Conservation (phyloP, 2,888 invertebrate genomes). For the Ochropleura leucogaster region DNA sequence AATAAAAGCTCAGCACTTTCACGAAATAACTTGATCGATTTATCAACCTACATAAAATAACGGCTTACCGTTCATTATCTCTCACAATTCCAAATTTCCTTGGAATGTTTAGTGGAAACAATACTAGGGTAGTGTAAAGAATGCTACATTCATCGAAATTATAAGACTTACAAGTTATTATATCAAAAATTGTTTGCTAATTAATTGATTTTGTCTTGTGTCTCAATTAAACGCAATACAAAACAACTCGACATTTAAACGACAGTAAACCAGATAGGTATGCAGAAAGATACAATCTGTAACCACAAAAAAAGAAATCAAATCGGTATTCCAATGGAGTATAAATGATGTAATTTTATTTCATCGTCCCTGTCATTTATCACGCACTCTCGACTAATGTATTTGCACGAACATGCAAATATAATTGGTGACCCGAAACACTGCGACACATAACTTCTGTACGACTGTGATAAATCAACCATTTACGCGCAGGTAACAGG, state of each 20-base stretch:
- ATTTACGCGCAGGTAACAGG: slow-evolving; percentile 77
- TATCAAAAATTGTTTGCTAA: neutral
- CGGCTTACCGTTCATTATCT: neutral
- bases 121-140: no score
- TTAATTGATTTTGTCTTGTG: neutral
- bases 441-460: slow-evolving; percentile 72
- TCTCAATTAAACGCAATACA: neutral
- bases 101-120: neutral
- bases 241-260: neutral
- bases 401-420: slow-evolving; percentile 62
- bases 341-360: slow-evolving; percentile 51
- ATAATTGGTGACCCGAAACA: slow-evolving; percentile 69
- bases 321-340: slow-evolving; percentile 28
- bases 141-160: neutral
- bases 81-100: neutral
- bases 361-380: slow-evolving; percentile 54
- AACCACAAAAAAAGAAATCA: slow-evolving; percentile 23
- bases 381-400: slow-evolving; percentile 57
- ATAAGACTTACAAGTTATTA: neutral
- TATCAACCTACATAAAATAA: neutral
- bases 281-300: slow-evolving; percentile 21
- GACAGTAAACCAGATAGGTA: neutral
- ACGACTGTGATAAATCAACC: slow-evolving; percentile 76
- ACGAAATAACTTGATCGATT: neutral
- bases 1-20: neutral